Conservation (phyloP, 23 tunicate species). For the Diplosoma virens region DNA sequence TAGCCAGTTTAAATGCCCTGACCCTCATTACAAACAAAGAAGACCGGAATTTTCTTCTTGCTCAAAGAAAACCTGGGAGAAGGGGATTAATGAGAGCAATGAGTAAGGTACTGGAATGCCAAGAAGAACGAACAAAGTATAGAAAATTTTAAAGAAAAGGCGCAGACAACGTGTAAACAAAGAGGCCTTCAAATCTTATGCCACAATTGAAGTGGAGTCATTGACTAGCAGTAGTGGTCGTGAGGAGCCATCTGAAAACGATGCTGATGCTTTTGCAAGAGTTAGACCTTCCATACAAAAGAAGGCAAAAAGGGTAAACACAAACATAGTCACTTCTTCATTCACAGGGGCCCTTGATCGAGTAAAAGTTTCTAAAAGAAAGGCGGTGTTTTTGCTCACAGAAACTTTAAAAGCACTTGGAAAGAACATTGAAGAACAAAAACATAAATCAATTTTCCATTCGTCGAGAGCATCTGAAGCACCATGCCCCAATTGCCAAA, state of each 20-base stretch:
- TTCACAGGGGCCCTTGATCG: conserved; percentile 22
- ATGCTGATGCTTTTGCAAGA: conserved; percentile 17
- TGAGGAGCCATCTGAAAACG: conserved; percentile 16
- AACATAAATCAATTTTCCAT: conserved; percentile 7
- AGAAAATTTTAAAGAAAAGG: background rate
- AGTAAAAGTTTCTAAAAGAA: conserved; percentile 18
- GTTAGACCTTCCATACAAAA: conserved; percentile 24
- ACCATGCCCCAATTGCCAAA: conserved; percentile 15
- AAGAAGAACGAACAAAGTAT: conserved; percentile 13
- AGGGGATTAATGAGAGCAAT: too few relatives aligned
- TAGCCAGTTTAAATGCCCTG: background rate
- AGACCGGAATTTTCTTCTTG: background rate
- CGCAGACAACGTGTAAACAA: background rate
- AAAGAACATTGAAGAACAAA: background rate
- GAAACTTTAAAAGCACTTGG: conserved; percentile 10
- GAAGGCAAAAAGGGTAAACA: conserved; percentile 19
- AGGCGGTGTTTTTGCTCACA: conserved; percentile 1
- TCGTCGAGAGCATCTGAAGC: conserved; percentile 17
- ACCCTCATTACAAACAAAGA: background rate
- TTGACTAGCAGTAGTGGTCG: conserved; percentile 27
- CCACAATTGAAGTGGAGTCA: conserved; percentile 2
- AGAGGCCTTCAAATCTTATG: background rate
- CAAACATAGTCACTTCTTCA: conserved; percentile 11
- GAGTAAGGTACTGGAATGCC: too few relatives aligned
- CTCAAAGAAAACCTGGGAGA: background rate